These are phyloP conservation scores for Parambassis ranga DNA, from an alignment of 2,797 vertebrate genomes.

Conservation along the genomic window DNA sequence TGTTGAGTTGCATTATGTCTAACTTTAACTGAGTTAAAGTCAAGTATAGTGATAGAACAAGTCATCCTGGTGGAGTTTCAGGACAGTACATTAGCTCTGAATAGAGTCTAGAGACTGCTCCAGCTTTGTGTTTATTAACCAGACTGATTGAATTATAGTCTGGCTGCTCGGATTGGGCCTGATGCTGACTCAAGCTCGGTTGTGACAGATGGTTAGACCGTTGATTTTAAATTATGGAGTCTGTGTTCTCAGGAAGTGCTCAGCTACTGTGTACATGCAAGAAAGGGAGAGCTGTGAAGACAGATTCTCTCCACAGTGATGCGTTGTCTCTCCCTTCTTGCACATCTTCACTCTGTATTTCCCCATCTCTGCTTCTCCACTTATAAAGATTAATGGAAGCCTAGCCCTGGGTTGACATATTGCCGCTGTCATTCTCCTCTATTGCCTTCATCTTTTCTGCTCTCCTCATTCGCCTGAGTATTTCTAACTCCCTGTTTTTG, in stretches of 20 bases:
- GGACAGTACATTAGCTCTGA: slow-evolving; percentile 36
- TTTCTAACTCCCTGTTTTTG: slow-evolving; percentile 57
- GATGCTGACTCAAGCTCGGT: slow-evolving; percentile 27
- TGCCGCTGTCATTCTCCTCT: slow-evolving; percentile 51
- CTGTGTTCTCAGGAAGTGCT: slow-evolving; percentile 9
- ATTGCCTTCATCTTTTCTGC: slow-evolving; percentile 51
- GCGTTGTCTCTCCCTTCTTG: slow-evolving; percentile 17
- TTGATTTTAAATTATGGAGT: slow-evolving; percentile 39
- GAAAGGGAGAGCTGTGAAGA: slow-evolving; percentile 13
- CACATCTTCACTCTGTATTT: slow-evolving; percentile 47
- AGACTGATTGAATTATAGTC: slow-evolving; percentile 53
- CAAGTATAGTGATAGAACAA: slow-evolving; percentile 6
- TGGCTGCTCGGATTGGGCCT: slow-evolving; percentile 22
- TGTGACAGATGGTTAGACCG: slow-evolving; percentile 35
- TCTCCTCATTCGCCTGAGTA: slow-evolving; percentile 10
- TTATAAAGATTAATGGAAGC: slow-evolving; percentile 59
- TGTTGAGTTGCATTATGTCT: not conserved
- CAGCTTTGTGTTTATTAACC: slow-evolving; percentile 35
- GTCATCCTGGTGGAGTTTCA: slow-evolving; percentile 3
- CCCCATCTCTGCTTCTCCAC: slow-evolving; percentile 16
- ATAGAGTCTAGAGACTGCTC: slow-evolving; percentile 43
- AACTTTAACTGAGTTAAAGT: slow-evolving; percentile 10
- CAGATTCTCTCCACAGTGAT: slow-evolving; percentile 16
- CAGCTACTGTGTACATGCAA: not conserved
- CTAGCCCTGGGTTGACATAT: slow-evolving; percentile 28